Percentiles rank a stretch among this genome's conserved stretches.
phyloP scores from a whole-genome alignment of 30 jellyfish, hydroid and myxozoan species.

The Sanderia malayensis region DNA sequence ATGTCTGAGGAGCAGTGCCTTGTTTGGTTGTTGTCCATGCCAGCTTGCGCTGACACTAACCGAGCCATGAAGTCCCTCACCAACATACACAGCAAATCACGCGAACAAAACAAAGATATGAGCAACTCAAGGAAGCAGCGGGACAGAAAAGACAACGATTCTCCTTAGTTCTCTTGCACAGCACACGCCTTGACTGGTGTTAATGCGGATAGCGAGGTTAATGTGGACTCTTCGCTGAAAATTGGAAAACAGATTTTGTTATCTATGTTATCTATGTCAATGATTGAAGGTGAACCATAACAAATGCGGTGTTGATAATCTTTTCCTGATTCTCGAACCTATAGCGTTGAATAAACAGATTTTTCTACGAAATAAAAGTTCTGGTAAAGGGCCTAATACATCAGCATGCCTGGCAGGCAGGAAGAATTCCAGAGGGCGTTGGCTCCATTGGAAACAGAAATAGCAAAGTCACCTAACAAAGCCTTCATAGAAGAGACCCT shows the following conservation, averaged over 20 bases:
- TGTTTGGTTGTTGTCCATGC: constrained; percentile 11
- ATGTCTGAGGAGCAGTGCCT: constrained; percentile 10
- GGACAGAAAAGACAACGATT: constrained; percentile 1
- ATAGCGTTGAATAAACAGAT: too few species aligned
- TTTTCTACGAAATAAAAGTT: too few species aligned
- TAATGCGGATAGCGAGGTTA: background rate
- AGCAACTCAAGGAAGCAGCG: background rate
- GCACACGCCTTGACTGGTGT: constrained; percentile 2
- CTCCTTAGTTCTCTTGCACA: background rate
- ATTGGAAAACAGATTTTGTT: constrained; percentile 9
- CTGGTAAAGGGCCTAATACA: too few species aligned
- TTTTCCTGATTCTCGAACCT: too few species aligned
- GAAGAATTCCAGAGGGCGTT: too few species aligned
- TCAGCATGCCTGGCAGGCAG: too few species aligned
- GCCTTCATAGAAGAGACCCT: too few species aligned
- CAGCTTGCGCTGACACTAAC: constrained; percentile 24
- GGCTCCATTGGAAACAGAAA: too few species aligned
- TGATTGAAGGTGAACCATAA: too few species aligned
- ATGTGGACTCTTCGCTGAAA: background rate
- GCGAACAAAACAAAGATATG: constrained; percentile 11
- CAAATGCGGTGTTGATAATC: too few species aligned
- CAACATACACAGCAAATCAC: background rate
- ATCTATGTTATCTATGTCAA: too few species aligned
- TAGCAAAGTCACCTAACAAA: too few species aligned
- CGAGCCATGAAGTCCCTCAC: constrained; percentile 17